Conservation (phyloP, 2,113 vertebrate genomes). For the Pyrgilauda ruficollis region DNA sequence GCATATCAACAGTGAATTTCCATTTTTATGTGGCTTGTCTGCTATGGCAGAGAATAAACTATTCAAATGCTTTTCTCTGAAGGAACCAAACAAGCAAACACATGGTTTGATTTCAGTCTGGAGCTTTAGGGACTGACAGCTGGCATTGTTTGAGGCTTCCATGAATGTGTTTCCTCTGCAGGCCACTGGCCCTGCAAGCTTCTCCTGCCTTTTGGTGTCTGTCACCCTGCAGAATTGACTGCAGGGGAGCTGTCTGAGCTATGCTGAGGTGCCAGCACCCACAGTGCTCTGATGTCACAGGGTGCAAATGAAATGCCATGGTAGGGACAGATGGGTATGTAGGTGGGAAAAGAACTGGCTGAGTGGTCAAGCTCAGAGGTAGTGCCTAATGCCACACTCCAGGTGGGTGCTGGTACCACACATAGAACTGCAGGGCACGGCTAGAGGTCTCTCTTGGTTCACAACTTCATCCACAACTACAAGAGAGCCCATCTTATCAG, state of each 20-base stretch:
- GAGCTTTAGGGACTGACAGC: neutral
- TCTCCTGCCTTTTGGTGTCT: neutral
- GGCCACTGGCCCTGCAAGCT: no score
- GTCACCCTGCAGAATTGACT: neutral
- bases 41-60: neutral
- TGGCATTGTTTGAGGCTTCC: neutral
- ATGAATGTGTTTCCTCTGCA: fast-evolving
- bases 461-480: neutral
- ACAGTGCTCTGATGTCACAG: neutral
- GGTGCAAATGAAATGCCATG: fast-evolving
- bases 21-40: neutral
- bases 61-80: neutral
- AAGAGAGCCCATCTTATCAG: fast-evolving
- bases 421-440: fast-evolving
- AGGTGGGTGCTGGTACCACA: fast-evolving
- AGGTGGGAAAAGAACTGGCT: neutral
- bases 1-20: neutral
- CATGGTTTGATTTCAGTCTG: neutral
- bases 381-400: fast-evolving
- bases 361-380: no score
- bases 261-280: neutral
- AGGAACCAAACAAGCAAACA: neutral
- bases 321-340: fast-evolving
- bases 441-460: neutral
- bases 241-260: neutral